These are phyloP conservation scores for Channallabes apus DNA, from an alignment of 2,797 vertebrate genomes.

Conservation along the genomic window DNA sequence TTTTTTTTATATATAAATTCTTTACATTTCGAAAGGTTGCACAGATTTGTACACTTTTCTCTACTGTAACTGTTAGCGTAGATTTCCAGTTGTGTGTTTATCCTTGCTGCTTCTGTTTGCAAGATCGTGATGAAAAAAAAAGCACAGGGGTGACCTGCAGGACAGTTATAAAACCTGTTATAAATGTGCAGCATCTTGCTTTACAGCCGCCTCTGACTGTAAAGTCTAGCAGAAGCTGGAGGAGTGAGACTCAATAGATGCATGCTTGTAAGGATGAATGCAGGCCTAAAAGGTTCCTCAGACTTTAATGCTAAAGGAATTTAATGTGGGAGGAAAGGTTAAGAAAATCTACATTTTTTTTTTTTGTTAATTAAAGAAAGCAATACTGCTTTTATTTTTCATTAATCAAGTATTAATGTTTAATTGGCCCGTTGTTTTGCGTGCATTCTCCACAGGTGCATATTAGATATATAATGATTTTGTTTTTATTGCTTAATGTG, in stretches of 20 bases:
- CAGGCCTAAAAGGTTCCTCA: not conserved
- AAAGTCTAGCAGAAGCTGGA: not conserved
- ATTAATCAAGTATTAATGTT: not conserved
- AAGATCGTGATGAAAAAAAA: not conserved
- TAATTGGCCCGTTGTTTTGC: not conserved
- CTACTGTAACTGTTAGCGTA: not conserved
- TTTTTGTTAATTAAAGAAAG: too few species aligned
- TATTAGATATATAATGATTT: not conserved
- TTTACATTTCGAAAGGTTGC: not conserved
- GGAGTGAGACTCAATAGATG: not conserved
- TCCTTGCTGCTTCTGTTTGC: not conserved
- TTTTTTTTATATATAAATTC: not conserved
- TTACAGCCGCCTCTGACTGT: not conserved
- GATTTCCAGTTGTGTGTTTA: not conserved
- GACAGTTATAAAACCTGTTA: not conserved
- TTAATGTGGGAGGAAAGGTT: too few species aligned
- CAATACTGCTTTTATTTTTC: too few species aligned
- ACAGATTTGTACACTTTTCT: not conserved
- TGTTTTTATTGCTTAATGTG: not conserved
- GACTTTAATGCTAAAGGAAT: too few species aligned
- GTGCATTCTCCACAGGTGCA: not conserved
- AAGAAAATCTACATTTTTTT: too few species aligned
- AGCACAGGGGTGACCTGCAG: not conserved
- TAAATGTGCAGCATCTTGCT: not conserved
- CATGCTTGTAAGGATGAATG: not conserved